Percentiles rank a stretch among this genome's conserved stretches.
Evolutionary conservation across 1,140 invertebrate species (phyloP).

Genomic region (Scaptodrosophila lebanonensis): DNA sequence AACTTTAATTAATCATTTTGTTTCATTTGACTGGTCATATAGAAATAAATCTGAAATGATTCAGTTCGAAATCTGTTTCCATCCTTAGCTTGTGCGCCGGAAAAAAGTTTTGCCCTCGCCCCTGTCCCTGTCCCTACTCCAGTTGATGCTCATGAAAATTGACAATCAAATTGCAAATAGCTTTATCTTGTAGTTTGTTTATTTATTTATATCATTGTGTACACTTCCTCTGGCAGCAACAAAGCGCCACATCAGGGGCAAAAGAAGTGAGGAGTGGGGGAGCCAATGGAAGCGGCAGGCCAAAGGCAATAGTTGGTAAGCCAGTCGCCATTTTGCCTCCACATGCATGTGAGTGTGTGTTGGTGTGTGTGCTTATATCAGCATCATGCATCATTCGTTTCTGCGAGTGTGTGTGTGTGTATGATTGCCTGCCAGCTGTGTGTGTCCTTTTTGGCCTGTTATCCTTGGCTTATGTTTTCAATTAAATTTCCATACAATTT

Average conservation of each 20-base stretch:
- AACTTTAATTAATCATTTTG: too few species aligned
- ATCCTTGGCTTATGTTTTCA: constrained; percentile 76
- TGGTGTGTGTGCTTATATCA: constrained; percentile 19
- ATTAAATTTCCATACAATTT: constrained; percentile 77
- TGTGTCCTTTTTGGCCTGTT: constrained; percentile 69
- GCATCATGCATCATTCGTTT: constrained; percentile 39
- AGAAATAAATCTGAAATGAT: too few species aligned
- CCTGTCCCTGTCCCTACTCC: not conserved
- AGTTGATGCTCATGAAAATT: constrained; percentile 57
- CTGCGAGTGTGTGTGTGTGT: constrained; percentile 24
- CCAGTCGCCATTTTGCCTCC: not conserved
- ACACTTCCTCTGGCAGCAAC: constrained; percentile 63
- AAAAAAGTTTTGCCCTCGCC: constrained; percentile 35
- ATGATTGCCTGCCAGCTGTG: constrained; percentile 43
- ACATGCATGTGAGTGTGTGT: not conserved
- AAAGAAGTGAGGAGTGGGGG: constrained; percentile 21
- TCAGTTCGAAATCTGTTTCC: not conserved
- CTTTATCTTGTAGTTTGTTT: constrained; percentile 74
- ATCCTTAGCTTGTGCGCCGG: constrained; percentile 48
- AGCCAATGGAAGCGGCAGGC: constrained; percentile 7
- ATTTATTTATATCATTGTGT: constrained; percentile 74
- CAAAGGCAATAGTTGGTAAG: constrained; percentile 53
- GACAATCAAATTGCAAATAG: constrained; percentile 75
- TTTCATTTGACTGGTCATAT: too few species aligned
- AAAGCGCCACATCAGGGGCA: constrained; percentile 23